Evolutionary conservation across 2,113 vertebrate genomes (phyloP).

Genomic region (Mandrillus leucophaeus): DNA sequence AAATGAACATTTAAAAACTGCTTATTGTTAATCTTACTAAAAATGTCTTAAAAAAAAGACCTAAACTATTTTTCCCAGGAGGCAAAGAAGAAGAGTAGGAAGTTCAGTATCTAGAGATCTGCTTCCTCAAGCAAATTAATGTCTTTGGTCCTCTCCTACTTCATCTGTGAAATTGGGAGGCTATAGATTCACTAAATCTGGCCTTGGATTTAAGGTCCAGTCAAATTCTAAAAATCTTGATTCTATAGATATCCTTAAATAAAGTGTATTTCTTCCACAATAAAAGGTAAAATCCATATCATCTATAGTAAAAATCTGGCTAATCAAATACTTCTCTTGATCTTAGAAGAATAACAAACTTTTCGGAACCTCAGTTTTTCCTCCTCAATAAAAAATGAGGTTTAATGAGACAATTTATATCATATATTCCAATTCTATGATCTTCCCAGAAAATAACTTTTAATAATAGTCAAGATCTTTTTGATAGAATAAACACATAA

Average conservation of each 20-base stretch:
- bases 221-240: neutral
- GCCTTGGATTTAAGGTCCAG: neutral
- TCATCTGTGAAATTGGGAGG: neutral
- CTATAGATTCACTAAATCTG: neutral
- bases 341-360: neutral
- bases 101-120: neutral
- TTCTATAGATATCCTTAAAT: neutral
- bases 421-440: neutral
- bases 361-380: neutral
- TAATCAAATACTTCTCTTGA: constrained; percentile 10
- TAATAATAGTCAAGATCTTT: constrained; percentile 19
- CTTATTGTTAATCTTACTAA: neutral
- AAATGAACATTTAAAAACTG: constrained; percentile 33
- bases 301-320: neutral
- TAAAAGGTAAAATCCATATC: constrained; percentile 13
- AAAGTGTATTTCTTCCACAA: neutral
- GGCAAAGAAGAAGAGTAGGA: neutral
- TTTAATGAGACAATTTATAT: constrained; percentile 34
- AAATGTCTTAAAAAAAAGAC: neutral
- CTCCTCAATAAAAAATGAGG: constrained; percentile 28
- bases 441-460: constrained; percentile 19
- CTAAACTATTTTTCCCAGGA: neutral
- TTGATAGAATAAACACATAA: neutral
- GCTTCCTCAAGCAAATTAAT: neutral
- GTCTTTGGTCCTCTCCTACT: neutral